Base-by-base conservation (phyloP, 2,797 vertebrate species). In the Gobio occitaniae region DNA sequence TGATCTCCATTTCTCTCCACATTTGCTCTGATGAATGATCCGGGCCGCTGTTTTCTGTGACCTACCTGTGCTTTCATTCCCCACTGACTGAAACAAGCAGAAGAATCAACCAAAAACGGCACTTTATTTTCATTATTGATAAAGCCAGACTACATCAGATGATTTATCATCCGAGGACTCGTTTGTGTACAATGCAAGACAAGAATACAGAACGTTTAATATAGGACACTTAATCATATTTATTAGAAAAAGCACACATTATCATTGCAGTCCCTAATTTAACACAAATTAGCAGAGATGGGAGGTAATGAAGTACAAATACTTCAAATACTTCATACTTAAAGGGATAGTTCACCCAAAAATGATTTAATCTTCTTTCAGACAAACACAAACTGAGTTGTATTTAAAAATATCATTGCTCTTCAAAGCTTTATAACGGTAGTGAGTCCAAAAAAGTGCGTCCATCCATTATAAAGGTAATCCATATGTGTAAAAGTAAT, bases 1-100 rank as follows among this genome's bases (percentile, higher is more conserved):
- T 93, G 93, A 94, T 93, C 92, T 93, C 92, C 92, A 93, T 95
- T 94, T 94, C 92, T 93, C 92, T 90, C 90, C 88, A 92, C 93
- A 89, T 95, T 94, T 87, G 89, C 94, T 94, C 89, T 95, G 94
- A 95, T 94, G 94, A 96, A 95, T 94, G 95, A 94, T 95, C 94
- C 94, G 94, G 93, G 92, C 93, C 90, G 94, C 95, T 95, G 94
- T 93, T 93, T 91, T 87, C 72, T 66, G 87, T 87, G 92, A 95
- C 94, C 91, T 92, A 88, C 87, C 85, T 84, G 68, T 54, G 71
- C 78, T 84, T 69, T 70, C 68, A 52, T 70, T 65, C 77, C 13
- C 36, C 59, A 91, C 89, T 89, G 90, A 90, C 89, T 89, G 89
- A 92, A 86, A 90, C 90, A 84, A 88, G 88, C 86, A 75, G 74